A percentile compares a stretch with the other conserved stretches of the same genome.
Evolutionary conservation across 2,797 vertebrate genomes (phyloP).

Genomic region (Phrynocephalus vlangalii): DNA sequence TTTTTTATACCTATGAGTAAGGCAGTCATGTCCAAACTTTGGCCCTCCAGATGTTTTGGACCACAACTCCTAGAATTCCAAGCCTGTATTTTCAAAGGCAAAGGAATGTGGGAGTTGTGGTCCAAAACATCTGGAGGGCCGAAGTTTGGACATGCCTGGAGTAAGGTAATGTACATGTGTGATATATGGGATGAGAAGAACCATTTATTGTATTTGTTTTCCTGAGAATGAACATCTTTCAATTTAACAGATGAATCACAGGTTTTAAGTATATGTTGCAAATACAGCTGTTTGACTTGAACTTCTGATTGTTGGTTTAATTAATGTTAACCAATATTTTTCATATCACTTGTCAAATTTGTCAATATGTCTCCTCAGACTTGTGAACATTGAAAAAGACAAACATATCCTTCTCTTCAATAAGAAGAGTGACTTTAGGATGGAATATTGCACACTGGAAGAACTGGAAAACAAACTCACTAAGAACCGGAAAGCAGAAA

Average conservation of each 20-base stretch:
- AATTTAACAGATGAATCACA: neutral
- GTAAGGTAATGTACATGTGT: neutral
- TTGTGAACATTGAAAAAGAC: slow-evolving; percentile 88
- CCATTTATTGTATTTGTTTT: slow-evolving; percentile 1
- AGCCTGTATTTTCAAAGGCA: too few relatives aligned
- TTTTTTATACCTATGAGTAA: neutral
- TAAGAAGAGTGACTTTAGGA: slow-evolving; percentile 82
- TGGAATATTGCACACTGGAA: slow-evolving; percentile 80
- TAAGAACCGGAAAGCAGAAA: slow-evolving; percentile 81
- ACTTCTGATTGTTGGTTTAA: neutral
- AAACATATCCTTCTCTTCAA: slow-evolving; percentile 78
- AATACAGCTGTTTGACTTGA: neutral
- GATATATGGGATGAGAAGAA: neutral
- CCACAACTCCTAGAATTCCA: too few relatives aligned
- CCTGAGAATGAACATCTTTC: neutral
- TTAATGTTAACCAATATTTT: neutral
- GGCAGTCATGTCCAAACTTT: too few relatives aligned
- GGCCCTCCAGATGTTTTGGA: too few relatives aligned
- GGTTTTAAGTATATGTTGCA: neutral
- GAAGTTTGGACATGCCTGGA: neutral
- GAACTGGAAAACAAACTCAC: slow-evolving; percentile 82
- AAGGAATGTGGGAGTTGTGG: too few relatives aligned
- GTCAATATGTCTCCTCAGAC: slow-evolving; percentile 75
- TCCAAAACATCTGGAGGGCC: too few relatives aligned
- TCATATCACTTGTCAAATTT: neutral